These are phyloP conservation scores for Potorous gilbertii DNA, from an alignment of 2,797 vertebrate species.

Conservation along the genomic window DNA sequence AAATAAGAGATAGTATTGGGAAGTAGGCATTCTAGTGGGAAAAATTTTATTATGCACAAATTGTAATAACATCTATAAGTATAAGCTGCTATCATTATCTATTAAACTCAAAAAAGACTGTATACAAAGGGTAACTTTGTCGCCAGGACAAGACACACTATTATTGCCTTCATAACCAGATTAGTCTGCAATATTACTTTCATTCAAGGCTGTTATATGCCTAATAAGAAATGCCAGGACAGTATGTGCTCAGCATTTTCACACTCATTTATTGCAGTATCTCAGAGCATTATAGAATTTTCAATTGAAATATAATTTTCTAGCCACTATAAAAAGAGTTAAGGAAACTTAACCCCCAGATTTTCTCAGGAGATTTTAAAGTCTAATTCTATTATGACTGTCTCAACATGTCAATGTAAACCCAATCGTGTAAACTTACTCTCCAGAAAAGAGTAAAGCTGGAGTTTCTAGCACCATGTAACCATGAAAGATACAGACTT, in stretches of 20 bases:
- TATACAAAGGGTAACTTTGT: constrained; percentile 66
- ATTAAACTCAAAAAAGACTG: constrained; percentile 22
- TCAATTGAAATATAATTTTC: constrained; percentile 70
- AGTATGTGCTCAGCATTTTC: constrained; percentile 58
- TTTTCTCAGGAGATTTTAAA: constrained; percentile 62
- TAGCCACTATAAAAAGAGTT: constrained; percentile 58
- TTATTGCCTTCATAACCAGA: constrained; percentile 69
- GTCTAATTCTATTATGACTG: constrained; percentile 68
- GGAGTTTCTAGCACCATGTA: constrained; percentile 15
- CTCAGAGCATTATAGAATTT: constrained; percentile 68
- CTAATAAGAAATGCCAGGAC: constrained; percentile 55
- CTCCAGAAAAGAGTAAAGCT: constrained; percentile 50
- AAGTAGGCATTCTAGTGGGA: constrained; percentile 35
- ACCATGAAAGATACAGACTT: constrained; percentile 32
- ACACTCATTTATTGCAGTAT: constrained; percentile 55
- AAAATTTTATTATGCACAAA: constrained; percentile 53
- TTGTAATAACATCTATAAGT: constrained; percentile 62
- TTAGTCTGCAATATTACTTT: constrained; percentile 66
- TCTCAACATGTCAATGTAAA: constrained; percentile 69
- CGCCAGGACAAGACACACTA: constrained; percentile 61
- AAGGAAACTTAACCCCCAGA: constrained; percentile 63
- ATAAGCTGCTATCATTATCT: not conserved
- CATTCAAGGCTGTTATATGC: constrained; percentile 59
- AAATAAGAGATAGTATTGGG: constrained; percentile 41
- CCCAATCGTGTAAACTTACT: constrained; percentile 60